These are phyloP conservation scores for Cephus spinipes DNA, from an alignment of 2,888 invertebrate genomes.

Conservation along the genomic window DNA sequence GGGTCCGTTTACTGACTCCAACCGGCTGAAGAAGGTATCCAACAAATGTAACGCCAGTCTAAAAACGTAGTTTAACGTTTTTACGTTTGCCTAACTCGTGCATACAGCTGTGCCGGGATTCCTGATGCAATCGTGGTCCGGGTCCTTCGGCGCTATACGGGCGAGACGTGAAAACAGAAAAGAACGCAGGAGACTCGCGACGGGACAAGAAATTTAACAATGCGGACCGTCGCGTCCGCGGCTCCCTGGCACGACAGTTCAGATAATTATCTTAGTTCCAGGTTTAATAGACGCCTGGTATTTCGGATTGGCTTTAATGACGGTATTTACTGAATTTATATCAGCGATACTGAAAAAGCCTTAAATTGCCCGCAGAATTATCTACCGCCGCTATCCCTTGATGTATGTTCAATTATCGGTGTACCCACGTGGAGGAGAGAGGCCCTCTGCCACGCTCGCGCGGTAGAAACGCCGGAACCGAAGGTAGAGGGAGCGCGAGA, in stretches of 20 bases:
- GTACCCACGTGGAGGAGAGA: conserved; percentile 14
- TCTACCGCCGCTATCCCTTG: conserved; percentile 39
- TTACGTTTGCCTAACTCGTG: conserved; percentile 34
- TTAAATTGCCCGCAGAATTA: conserved; percentile 53
- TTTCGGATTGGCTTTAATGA: conserved; percentile 63
- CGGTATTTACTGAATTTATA: conserved; percentile 64
- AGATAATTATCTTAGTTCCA: conserved; percentile 63
- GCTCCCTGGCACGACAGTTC: conserved; percentile 32
- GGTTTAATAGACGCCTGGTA: conserved; percentile 64
- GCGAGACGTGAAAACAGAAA: conserved; percentile 11
- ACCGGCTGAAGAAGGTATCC: conserved; percentile 41
- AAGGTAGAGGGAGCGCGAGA: neutral
- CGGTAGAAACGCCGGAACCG: neutral
- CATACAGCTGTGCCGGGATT: conserved; percentile 47
- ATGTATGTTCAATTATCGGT: conserved; percentile 56
- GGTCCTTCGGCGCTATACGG: neutral
- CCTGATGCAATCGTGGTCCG: conserved; percentile 26
- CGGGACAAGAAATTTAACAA: conserved; percentile 52
- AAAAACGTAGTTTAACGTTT: conserved; percentile 52
- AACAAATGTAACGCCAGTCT: conserved; percentile 54
- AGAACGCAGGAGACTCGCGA: conserved; percentile 18
- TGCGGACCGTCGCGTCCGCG: conserved; percentile 38
- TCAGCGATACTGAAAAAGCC: conserved; percentile 34
- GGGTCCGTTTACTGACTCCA: neutral
- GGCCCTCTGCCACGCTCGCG: neutral